These are phyloP conservation scores for Pseudomyrmex gracilis DNA, from an alignment of 1,140 invertebrate species.

Conservation along the genomic window DNA sequence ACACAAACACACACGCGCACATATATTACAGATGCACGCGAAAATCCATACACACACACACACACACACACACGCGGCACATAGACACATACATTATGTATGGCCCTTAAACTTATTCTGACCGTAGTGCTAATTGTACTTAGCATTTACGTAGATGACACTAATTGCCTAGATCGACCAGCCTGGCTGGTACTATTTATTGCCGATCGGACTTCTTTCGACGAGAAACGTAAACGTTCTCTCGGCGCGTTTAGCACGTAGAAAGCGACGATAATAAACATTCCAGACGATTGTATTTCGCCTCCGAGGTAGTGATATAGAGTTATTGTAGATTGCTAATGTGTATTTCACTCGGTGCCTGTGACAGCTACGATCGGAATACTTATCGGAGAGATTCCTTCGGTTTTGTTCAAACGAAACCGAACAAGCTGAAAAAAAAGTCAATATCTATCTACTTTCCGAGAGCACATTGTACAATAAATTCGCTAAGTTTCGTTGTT, in stretches of 20 bases:
- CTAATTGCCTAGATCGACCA: conserved; percentile 78
- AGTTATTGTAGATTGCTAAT: conserved; percentile 75
- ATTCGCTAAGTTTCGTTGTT: neutral
- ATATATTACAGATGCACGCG: conserved; percentile 8
- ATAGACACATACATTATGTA: conserved; percentile 71
- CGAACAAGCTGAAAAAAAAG: neutral
- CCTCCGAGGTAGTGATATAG: conserved; percentile 83
- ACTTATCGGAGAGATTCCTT: neutral
- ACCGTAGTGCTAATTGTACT: conserved; percentile 83
- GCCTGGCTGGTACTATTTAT: conserved; percentile 55
- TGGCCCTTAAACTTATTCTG: conserved; percentile 80
- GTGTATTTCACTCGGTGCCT: conserved; percentile 78
- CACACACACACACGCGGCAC: conserved; percentile 45
- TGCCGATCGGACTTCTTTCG: conserved; percentile 56
- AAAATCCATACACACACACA: conserved; percentile 42
- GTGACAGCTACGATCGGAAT: conserved; percentile 69
- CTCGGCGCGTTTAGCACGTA: conserved; percentile 56
- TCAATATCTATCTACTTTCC: neutral
- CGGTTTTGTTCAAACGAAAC: neutral
- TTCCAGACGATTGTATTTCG: conserved; percentile 70
- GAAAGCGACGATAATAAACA: conserved; percentile 59
- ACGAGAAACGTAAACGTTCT: conserved; percentile 34
- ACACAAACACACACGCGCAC: conserved; percentile 47
- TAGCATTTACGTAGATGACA: conserved; percentile 82
- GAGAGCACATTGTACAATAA: neutral